Conservation (phyloP, 2,113 vertebrate genomes). For the Lonchura striata region DNA sequence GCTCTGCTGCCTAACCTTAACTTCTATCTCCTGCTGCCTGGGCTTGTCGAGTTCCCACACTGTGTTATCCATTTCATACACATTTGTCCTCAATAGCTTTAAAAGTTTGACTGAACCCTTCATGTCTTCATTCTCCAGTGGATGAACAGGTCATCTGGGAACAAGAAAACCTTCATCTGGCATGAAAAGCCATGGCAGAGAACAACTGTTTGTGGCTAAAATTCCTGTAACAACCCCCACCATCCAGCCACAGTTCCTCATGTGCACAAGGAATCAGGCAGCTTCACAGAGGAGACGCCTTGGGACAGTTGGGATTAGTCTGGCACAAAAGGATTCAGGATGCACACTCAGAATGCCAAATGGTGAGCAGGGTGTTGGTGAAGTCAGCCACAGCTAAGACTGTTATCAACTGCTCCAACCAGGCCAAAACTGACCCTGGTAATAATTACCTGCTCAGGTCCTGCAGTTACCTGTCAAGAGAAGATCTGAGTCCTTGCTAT, state of each 20-base stretch:
- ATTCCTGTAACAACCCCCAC: neutral
- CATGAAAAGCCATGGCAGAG: neutral
- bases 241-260: neutral
- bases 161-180: neutral
- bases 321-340: neutral
- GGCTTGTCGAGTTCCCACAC: neutral
- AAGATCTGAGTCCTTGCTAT: neutral
- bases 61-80: neutral
- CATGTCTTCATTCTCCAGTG: neutral
- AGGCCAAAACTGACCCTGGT: neutral
- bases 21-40: neutral
- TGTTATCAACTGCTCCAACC: neutral
- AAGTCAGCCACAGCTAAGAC: neutral
- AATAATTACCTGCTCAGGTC: neutral
- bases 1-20: neutral
- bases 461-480: neutral
- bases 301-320: neutral
- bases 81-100: neutral
- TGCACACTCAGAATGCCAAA: neutral
- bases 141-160: neutral
- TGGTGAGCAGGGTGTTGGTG: rapidly evolving
- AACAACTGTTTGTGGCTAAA: neutral
- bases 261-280: neutral
- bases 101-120: neutral
- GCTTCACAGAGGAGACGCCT: neutral